These are phyloP conservation scores for Gymnoscopelus braueri DNA, from an alignment of 2,797 vertebrate species.

Conservation along the genomic window DNA sequence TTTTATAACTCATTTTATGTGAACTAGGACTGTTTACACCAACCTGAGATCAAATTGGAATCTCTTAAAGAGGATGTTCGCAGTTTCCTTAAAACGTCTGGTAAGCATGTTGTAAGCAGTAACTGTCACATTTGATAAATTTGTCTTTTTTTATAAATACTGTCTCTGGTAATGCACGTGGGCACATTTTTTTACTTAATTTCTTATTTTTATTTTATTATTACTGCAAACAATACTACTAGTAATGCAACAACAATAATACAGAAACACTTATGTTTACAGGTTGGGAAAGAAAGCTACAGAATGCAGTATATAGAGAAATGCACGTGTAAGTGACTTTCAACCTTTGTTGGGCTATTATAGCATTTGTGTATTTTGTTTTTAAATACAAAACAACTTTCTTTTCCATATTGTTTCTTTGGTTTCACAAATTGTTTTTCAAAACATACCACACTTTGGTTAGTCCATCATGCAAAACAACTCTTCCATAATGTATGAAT, in stretches of 20 bases:
- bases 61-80: slow-evolving; percentile 95
- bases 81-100: slow-evolving; percentile 90
- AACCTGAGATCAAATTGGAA: slow-evolving; percentile 91
- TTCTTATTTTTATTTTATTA: no score
- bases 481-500: no score
- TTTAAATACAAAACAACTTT: no score
- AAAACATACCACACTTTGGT: no score
- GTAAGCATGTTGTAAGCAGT: slow-evolving; percentile 64
- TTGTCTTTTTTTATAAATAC: no score
- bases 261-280: slow-evolving; percentile 40
- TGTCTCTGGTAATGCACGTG: no score
- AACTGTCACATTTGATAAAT: neutral
- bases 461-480: no score
- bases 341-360: neutral
- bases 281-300: slow-evolving; percentile 98
- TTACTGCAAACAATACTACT: neutral
- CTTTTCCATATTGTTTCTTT: no score
- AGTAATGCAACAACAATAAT: no score
- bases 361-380: neutral
- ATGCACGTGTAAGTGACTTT: slow-evolving; percentile 89
- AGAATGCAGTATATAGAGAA: slow-evolving; percentile 98
- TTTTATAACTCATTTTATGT: neutral
- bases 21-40: slow-evolving; percentile 89
- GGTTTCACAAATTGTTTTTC: no score
- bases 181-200: no score